These are phyloP conservation scores for Cerastoderma edule DNA, from an alignment of 2,888 invertebrate genomes.

Conservation along the genomic window DNA sequence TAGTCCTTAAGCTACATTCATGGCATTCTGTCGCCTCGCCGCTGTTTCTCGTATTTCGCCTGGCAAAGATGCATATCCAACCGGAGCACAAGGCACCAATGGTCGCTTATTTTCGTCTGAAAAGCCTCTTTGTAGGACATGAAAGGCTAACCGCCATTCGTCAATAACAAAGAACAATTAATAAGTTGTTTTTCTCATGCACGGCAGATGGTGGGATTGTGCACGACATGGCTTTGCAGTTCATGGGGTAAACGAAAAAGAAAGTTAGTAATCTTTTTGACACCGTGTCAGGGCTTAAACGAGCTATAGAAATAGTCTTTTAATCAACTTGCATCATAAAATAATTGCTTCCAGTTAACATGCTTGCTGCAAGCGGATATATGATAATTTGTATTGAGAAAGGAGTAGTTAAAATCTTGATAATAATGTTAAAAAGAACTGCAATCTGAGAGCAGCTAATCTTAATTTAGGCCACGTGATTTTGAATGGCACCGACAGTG, in stretches of 20 bases:
- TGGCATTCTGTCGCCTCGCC: conserved; percentile 4
- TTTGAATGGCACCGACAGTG: conserved; percentile 43
- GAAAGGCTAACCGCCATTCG: conserved; percentile 74
- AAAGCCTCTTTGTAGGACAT: conserved; percentile 68
- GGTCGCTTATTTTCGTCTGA: conserved; percentile 54
- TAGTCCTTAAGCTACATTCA: conserved; percentile 19
- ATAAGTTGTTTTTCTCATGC: conserved; percentile 71
- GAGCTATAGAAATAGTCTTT: conserved; percentile 63
- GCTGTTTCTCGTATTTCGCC: conserved; percentile 35
- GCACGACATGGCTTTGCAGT: conserved; percentile 58
- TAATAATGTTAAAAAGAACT: conserved; percentile 55
- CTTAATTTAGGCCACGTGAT: conserved; percentile 67
- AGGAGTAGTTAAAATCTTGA: conserved; percentile 58
- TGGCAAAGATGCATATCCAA: conserved; percentile 56
- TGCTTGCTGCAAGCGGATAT: conserved; percentile 60
- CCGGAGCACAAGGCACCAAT: conserved; percentile 52
- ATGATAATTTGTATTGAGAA: conserved; percentile 60
- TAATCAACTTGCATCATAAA: conserved; percentile 64
- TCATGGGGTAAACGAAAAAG: conserved; percentile 61
- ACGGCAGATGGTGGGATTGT: conserved; percentile 73
- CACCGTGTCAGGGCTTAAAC: conserved; percentile 57
- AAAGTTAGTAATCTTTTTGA: conserved; percentile 65
- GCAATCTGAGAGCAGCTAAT: conserved; percentile 51
- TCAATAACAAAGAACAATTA: conserved; percentile 76
- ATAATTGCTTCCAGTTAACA: conserved; percentile 59